These are phyloP conservation scores for Ailuropoda melanoleuca DNA, from an alignment of 2,113 vertebrate genomes.

Conservation along the genomic window DNA sequence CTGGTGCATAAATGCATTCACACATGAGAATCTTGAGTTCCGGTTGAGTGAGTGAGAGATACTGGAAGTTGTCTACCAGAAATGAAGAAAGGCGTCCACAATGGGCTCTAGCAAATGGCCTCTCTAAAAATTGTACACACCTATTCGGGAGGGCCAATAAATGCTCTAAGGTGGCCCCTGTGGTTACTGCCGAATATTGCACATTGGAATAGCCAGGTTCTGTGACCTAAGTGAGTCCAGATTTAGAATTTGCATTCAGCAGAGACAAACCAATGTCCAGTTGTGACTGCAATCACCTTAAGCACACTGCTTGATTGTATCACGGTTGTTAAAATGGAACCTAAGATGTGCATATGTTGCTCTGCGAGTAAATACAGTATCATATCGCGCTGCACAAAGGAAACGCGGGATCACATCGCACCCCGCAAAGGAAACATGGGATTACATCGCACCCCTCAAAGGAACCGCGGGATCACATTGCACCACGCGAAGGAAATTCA, in stretches of 20 bases:
- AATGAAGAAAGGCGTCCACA: neutral
- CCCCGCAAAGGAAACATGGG: too few relatives aligned
- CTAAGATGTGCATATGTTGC: rapidly evolving
- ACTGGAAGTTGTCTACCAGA: neutral
- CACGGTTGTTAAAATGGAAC: neutral
- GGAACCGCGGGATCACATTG: too few relatives aligned
- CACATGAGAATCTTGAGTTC: neutral
- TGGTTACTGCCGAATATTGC: neutral
- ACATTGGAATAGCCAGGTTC: neutral
- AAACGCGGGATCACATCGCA: too few relatives aligned
- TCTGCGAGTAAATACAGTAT: neutral
- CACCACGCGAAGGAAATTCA: too few relatives aligned
- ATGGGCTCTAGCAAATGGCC: neutral
- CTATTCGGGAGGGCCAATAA: neutral
- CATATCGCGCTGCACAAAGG: rapidly evolving
- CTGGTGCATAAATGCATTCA: neutral
- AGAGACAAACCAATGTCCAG: neutral
- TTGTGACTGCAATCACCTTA: neutral
- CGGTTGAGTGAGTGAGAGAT: neutral
- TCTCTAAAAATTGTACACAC: neutral
- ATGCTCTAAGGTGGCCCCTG: neutral
- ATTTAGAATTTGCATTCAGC: neutral
- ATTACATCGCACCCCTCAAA: too few relatives aligned
- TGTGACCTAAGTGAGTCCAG: neutral
- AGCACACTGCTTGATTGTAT: neutral